Evolutionary conservation across 2,797 vertebrate species (phyloP).

Genomic region (Liasis olivaceus): DNA sequence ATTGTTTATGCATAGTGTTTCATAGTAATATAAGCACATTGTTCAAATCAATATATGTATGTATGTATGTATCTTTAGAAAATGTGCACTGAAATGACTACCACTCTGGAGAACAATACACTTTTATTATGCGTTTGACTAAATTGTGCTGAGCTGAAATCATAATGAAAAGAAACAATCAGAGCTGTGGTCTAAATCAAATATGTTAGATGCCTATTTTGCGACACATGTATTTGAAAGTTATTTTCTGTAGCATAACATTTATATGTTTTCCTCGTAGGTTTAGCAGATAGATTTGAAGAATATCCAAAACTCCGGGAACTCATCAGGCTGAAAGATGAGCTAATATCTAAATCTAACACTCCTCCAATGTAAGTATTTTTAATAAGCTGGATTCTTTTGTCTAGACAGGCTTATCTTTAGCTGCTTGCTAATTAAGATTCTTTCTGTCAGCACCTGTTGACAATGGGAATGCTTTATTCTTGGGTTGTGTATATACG

Average conservation of each 20-base stretch:
- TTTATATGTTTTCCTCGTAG: constrained; percentile 73
- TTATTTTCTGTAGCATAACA: constrained; percentile 30
- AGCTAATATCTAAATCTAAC: constrained; percentile 92
- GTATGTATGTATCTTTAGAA: not conserved
- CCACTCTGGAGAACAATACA: not conserved
- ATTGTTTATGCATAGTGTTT: not conserved
- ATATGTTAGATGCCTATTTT: not conserved
- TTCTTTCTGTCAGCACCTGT: constrained; percentile 38
- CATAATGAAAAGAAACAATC: not conserved
- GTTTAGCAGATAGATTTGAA: constrained; percentile 96
- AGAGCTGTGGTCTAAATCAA: not conserved
- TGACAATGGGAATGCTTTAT: constrained; percentile 40
- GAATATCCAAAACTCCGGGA: constrained; percentile 98
- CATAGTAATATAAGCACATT: not conserved
- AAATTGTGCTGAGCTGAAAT: not conserved
- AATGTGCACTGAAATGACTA: not conserved
- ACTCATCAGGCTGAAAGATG: constrained; percentile 95
- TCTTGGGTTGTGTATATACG: constrained; percentile 43
- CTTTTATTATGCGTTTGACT: not conserved
- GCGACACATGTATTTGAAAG: constrained; percentile 12
- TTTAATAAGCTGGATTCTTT: constrained; percentile 50
- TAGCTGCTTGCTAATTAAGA: constrained; percentile 50
- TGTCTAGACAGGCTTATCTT: constrained; percentile 45
- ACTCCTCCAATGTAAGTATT: constrained; percentile 93
- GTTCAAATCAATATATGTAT: not conserved